phyloP scores from a whole-genome alignment of 1,140 invertebrate genomes.

The Neodiprion lecontei region DNA sequence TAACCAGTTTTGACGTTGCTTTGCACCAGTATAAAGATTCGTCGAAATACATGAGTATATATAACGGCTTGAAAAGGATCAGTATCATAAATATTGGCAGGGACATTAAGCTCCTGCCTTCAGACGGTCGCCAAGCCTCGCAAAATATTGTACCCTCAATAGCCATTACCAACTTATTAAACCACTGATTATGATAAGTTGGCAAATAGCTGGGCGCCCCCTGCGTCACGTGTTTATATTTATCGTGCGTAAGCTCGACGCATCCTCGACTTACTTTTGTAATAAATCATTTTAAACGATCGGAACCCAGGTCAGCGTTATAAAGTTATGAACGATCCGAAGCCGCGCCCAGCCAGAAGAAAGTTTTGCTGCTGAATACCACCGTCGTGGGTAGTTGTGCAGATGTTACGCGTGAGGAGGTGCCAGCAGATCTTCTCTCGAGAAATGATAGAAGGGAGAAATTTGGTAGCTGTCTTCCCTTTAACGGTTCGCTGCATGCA shows the following conservation, averaged over 20 bases:
- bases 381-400: too few relatives aligned
- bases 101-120: background rate
- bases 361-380: background rate
- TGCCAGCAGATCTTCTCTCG: background rate
- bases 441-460: background rate
- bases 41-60: background rate
- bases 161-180: background rate
- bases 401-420: background rate
- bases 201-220: background rate
- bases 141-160: background rate
- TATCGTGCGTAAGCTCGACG: background rate
- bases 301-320: background rate
- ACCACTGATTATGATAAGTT: constrained; percentile 5
- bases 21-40: background rate
- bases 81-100: background rate
- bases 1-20: background rate
- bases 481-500: background rate
- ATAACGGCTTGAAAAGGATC: background rate
- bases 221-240: background rate
- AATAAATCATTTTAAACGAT: background rate
- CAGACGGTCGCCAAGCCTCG: background rate
- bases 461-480: background rate
- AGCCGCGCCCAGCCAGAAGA: background rate
- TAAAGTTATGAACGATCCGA: constrained; percentile 2
- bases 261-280: background rate